Conservation (phyloP, 2,888 invertebrate species). For the Mantis religiosa region DNA sequence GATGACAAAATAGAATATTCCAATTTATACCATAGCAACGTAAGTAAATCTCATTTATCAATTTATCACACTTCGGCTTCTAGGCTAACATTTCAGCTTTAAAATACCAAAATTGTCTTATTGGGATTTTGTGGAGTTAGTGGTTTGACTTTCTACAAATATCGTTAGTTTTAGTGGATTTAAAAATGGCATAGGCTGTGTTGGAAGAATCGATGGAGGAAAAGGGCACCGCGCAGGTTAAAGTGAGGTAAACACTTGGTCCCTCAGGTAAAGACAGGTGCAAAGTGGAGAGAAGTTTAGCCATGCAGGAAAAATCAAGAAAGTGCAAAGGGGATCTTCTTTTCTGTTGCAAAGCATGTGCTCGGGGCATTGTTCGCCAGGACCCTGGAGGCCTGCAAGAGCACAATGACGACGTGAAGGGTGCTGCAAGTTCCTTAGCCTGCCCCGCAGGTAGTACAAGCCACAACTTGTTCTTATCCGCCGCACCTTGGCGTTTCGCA, state of each 20-base stretch:
- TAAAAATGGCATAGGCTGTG: not conserved
- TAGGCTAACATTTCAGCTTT: too few species aligned
- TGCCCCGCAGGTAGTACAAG: not conserved
- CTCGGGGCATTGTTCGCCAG: constrained; percentile 7
- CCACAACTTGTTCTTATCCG: not conserved
- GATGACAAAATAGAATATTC: too few species aligned
- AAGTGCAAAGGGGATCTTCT: constrained; percentile 2
- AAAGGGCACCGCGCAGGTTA: not conserved
- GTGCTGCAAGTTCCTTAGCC: not conserved
- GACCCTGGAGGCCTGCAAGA: not conserved
- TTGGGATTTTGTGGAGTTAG: not conserved
- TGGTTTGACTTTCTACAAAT: not conserved
- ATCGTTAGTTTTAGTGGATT: not conserved
- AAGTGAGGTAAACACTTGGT: not conserved
- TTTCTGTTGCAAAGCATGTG: constrained; percentile 7
- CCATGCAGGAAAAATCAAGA: constrained; percentile 21
- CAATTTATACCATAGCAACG: too few species aligned
- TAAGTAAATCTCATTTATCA: too few species aligned
- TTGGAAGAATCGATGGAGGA: not conserved
- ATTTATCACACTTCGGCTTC: too few species aligned
- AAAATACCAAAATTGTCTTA: not conserved
- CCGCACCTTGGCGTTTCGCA: too few species aligned
- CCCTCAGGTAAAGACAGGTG: constrained; percentile 10
- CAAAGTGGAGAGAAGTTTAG: constrained; percentile 16
- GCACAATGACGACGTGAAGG: not conserved